Conservation (phyloP, 2,797 vertebrate species). For the Mormyrus proboscirostris region DNA sequence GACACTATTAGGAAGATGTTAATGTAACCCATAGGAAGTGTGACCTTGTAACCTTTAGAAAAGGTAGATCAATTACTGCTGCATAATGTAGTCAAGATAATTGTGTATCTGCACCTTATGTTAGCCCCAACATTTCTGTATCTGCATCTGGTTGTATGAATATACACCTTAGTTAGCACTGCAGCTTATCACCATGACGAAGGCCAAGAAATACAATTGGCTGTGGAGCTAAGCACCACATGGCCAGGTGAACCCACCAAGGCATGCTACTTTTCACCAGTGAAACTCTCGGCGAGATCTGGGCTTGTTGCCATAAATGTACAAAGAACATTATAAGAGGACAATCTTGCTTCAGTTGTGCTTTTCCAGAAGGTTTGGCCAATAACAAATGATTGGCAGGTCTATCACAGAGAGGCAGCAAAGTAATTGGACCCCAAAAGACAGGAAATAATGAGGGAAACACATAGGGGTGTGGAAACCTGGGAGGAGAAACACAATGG, state of each 20-base stretch:
- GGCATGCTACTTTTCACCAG: neutral
- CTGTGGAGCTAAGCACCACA: neutral
- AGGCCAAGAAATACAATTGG: neutral
- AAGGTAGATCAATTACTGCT: neutral
- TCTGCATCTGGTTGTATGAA: neutral
- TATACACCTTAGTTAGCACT: neutral
- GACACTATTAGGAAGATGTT: neutral
- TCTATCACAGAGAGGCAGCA: neutral
- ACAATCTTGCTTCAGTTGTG: neutral
- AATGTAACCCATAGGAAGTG: neutral
- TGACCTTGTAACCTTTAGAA: neutral
- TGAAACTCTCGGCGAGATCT: neutral
- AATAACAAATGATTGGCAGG: neutral
- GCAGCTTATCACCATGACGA: neutral
- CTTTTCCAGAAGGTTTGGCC: neutral
- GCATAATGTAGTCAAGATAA: neutral
- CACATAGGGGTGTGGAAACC: neutral
- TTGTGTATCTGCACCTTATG: neutral
- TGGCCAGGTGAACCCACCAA: neutral
- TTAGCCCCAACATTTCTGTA: neutral
- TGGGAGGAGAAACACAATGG: neutral
- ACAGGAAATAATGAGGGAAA: neutral
- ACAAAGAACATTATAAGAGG: neutral
- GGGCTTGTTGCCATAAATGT: neutral
- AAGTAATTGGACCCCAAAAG: neutral